Base-by-base conservation (phyloP, 2,888 invertebrate species). In the Ypsolopha sequella region DNA sequence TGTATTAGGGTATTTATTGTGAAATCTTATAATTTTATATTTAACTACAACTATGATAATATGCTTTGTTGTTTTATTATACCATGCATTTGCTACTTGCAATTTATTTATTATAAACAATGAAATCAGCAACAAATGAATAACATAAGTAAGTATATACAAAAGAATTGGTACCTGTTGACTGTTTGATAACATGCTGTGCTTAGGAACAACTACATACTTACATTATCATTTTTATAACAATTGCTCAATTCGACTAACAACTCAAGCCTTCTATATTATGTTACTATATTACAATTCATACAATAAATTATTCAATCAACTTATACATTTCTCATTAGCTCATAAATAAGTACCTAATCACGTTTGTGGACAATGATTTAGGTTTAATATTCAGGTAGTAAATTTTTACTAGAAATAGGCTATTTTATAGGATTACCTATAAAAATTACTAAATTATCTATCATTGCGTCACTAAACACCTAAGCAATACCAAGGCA, bases 1-100 rank as follows among this genome's bases (percentile, higher is more conserved):
- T 65, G 64, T 76, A 71, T 75, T 84, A 84, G 73, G 66, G 75
- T 70, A 73, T 53, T 56, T 51, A 69, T 68, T 51, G 51, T 24
- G 24, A 14, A 51, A 36, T 36, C 36, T 51, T 50, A 43, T 48
- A 48, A 36, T 35, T 7, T 45, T 33, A 24, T 36, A 45, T 45
- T 7, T 41, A 39, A 38, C 7, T 48, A 41, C 7, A 33, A 9
- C 9, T 9, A 35, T 24, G 14, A 24, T 48, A 49, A 39, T 33
- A 24, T 41, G 39, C 33, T 41, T 39, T 33, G 11, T 7, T 33
- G 33, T 41, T 48, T 49, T 39, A 11, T 39, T 14, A 13, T 36
- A 24, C 24, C 24, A 24, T 24, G 24, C 24, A 24, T 24, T 47
- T 11, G 47, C 14, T 35, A 10, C 13, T 41, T 41, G 35, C 4